Evolutionary conservation across 2,888 invertebrate genomes (phyloP).

Genomic region (Drosophila siamana): DNA sequence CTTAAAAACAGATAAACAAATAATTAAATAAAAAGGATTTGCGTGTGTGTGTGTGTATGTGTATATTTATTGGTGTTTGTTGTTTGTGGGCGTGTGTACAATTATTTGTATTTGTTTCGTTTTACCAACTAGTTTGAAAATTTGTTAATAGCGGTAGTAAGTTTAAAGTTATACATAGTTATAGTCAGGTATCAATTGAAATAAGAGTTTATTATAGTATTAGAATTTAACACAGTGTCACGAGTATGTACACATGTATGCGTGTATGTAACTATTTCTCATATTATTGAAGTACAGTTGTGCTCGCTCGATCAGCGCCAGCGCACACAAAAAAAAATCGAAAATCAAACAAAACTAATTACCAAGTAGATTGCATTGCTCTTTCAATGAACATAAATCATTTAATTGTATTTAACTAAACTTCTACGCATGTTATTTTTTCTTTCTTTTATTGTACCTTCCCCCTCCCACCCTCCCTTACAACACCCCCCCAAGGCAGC

Average conservation of each 20-base stretch:
- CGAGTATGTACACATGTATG: constrained; percentile 30
- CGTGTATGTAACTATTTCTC: constrained; percentile 7
- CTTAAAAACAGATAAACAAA: constrained; percentile 69
- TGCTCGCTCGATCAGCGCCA: constrained; percentile 34
- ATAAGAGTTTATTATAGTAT: constrained; percentile 53
- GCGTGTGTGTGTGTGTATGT: constrained; percentile 38
- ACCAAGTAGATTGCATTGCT: constrained; percentile 42
- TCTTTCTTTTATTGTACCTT: neutral
- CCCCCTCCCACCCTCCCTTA: neutral
- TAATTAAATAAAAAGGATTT: constrained; percentile 30
- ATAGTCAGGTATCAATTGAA: constrained; percentile 79
- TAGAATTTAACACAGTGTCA: constrained; percentile 65
- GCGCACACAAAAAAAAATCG: neutral
- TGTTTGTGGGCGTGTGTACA: constrained; percentile 3
- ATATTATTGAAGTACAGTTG: constrained; percentile 61
- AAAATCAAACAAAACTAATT: constrained; percentile 31
- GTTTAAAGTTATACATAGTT: constrained; percentile 44
- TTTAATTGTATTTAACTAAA: constrained; percentile 65
- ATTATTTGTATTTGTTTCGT: constrained; percentile 15
- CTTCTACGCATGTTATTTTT: constrained; percentile 38
- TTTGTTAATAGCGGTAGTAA: constrained; percentile 68
- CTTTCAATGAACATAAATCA: constrained; percentile 40
- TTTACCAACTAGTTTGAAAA: constrained; percentile 54
- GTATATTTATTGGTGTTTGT: constrained; percentile 10
- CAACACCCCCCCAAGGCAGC: constrained; percentile 54